Percentiles rank a stretch among this genome's conserved stretches.
phyloP scores from a whole-genome alignment of 2,113 vertebrate genomes.

The Cisticola juncidis region DNA sequence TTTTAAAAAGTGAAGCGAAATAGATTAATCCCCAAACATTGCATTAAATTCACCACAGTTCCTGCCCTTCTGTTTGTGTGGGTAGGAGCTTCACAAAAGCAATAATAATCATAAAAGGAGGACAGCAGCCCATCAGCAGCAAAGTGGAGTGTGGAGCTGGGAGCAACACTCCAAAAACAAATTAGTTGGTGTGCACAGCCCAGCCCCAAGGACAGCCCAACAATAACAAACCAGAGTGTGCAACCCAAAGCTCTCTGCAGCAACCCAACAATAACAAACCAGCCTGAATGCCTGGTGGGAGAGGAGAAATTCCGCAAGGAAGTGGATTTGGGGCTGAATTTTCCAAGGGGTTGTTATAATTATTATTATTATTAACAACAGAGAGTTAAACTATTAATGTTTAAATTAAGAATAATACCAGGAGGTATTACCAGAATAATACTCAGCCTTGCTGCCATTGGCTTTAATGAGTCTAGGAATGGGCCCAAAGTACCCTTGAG shows the following conservation, averaged over 20 bases:
- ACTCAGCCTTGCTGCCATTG: background rate
- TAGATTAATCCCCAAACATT: slow-evolving; percentile 9
- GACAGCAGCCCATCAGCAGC: slow-evolving; percentile 35
- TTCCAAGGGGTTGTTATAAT: slow-evolving; percentile 64
- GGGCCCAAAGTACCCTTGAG: slow-evolving; percentile 11
- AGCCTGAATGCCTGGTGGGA: slow-evolving; percentile 44
- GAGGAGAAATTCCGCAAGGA: slow-evolving; percentile 59
- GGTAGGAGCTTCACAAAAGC: slow-evolving; percentile 45
- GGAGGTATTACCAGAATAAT: background rate
- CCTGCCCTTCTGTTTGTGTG: slow-evolving; percentile 18
- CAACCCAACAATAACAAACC: slow-evolving; percentile 69
- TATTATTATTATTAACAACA: slow-evolving; percentile 65
- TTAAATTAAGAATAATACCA: slow-evolving; percentile 66
- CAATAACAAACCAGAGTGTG: slow-evolving; percentile 67
- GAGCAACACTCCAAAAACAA: slow-evolving; percentile 60
- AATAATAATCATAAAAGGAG: slow-evolving; percentile 6
- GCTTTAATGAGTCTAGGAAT: slow-evolving; percentile 46
- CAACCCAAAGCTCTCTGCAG: slow-evolving; percentile 50
- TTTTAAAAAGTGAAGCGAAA: background rate
- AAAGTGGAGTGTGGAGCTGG: slow-evolving; percentile 23
- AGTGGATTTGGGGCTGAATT: slow-evolving; percentile 43
- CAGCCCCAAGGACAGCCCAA: slow-evolving; percentile 50
- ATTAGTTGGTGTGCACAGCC: slow-evolving; percentile 47
- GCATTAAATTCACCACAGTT: slow-evolving; percentile 34
- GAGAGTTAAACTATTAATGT: slow-evolving; percentile 60